Conservation (phyloP, 2,113 vertebrate genomes). For the Eurystomus gularis region DNA sequence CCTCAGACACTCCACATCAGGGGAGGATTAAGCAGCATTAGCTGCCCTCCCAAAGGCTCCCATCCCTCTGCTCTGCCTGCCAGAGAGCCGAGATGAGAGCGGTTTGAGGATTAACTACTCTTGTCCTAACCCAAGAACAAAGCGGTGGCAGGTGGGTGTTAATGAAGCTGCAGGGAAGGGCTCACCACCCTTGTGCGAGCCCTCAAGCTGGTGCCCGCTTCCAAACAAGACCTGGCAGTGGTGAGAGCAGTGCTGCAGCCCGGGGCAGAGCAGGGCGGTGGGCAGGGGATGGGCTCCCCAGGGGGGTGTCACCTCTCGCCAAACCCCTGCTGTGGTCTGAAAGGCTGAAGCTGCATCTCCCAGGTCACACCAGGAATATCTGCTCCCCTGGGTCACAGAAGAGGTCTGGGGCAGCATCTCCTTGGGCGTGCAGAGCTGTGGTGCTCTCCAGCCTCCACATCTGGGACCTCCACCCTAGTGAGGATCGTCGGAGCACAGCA, state of each 20-base stretch:
- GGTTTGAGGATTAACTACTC: neutral
- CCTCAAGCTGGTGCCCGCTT: fast-evolving
- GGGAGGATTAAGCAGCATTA: slow-evolving; percentile 41
- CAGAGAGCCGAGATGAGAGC: neutral
- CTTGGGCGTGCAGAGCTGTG: fast-evolving
- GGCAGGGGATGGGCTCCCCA: fast-evolving
- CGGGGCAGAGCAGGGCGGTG: fast-evolving
- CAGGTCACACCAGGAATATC: fast-evolving
- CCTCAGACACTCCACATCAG: fast-evolving
- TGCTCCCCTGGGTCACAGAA: fast-evolving
- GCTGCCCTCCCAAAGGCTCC: neutral
- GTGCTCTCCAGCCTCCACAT: fast-evolving
- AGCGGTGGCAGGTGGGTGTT: neutral
- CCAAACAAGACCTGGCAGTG: fast-evolving
- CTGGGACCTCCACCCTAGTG: fast-evolving
- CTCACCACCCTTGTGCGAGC: fast-evolving
- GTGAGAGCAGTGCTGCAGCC: neutral
- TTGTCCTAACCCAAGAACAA: neutral
- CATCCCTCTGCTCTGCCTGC: neutral
- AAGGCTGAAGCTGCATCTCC: neutral
- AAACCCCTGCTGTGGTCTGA: fast-evolving
- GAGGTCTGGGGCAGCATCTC: neutral
- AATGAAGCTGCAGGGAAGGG: neutral
- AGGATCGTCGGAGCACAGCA: fast-evolving
- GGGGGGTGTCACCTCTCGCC: neutral